Base-by-base conservation (phyloP, 2,888 invertebrate species). In the Apeira syringaria region DNA sequence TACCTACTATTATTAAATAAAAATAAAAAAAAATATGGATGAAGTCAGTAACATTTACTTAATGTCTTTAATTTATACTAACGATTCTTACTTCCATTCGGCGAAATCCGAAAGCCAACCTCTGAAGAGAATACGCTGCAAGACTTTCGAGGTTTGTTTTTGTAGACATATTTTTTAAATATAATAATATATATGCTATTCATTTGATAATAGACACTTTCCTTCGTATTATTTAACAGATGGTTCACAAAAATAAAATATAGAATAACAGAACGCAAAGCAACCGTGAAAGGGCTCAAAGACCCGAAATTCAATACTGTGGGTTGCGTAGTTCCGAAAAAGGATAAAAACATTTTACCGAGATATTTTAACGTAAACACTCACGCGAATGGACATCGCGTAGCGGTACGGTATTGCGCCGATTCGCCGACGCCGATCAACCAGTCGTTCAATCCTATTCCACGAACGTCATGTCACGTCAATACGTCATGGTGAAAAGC, bases 401-500 rank as follows among this genome's bases (percentile, higher is more conserved):
- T 58, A 59, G 58, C 57, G 53, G 49, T 63, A 69, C 66, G 53
- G 63, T 59, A 64, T 73, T 56, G 72, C 70, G 65, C 75, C 74
- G 10, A 40, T 80, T 27, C 20, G 3, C 2, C n/a, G 6, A 67
- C 20, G 3, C 2, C n/a, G 6, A 67, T 24, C 24, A 73, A 73
- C 67, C 64, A 68, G 68, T 68, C 68, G 71, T 71, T 68, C 64
- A 70, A 63, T 68, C 59, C 59, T 44, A 58, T 60, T 54, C 64
- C 61, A 49, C 70, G 68, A 59, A 63, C 50, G 72, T 74, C 77
- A 74, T 64, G 73, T 68, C 73, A 72, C 60, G 74, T 76, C 80
- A 73, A 70, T 72, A 68, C 58, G 73, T 70, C 74, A 70, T 24
- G 50, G 22, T 25, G 15, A 24, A 31, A 24, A 11, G 31, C 17